A percentile compares a stretch with the other conserved stretches of the same genome.
Conservation (phyloP, 1,140 invertebrate species). For the Drosophila parvula region DNA sequence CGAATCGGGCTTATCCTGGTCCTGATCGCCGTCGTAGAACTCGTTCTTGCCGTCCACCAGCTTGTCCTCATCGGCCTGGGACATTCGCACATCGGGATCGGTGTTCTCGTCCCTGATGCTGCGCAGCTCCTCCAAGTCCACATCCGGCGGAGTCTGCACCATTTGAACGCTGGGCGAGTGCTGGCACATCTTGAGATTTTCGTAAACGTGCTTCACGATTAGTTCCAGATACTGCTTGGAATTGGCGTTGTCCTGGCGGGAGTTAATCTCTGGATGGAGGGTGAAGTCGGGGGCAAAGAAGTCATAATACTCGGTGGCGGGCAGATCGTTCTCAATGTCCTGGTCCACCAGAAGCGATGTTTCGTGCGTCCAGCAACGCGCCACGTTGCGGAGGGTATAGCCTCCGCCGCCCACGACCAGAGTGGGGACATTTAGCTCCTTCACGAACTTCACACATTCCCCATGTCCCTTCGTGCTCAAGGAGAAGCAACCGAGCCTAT, state of each 20-base stretch:
- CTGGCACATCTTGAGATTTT: slow-evolving; percentile 95
- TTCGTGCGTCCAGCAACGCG: slow-evolving; percentile 99
- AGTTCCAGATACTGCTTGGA: slow-evolving; percentile 95
- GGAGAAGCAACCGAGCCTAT: slow-evolving; percentile 89
- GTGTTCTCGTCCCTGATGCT: slow-evolving; percentile 90
- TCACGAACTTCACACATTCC: slow-evolving; percentile 98
- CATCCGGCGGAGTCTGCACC: slow-evolving; percentile 93
- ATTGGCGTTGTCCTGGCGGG: slow-evolving; percentile 94
- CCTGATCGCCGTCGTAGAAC: slow-evolving; percentile 96
- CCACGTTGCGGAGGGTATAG: slow-evolving; percentile 98
- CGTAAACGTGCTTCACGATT: slow-evolving; percentile 93
- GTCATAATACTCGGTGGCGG: slow-evolving; percentile 97
- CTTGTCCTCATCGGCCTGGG: slow-evolving; percentile 92
- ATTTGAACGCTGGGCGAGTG: slow-evolving; percentile 96
- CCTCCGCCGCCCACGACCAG: slow-evolving; percentile 93
- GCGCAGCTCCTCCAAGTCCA: slow-evolving; percentile 88
- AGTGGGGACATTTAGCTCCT: slow-evolving; percentile 96
- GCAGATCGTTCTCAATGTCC: slow-evolving; percentile 95
- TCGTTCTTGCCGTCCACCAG: slow-evolving; percentile 95
- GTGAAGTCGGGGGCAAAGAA: slow-evolving; percentile 98
- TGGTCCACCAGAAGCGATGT: slow-evolving; percentile 97
- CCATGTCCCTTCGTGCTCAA: slow-evolving; percentile 90
- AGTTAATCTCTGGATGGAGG: slow-evolving; percentile 94
- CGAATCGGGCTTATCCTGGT: slow-evolving; percentile 87
- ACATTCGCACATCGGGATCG: slow-evolving; percentile 92